A percentile compares a stretch with the other conserved stretches of the same genome.
These are phyloP conservation scores for Arbacia lixula DNA, from an alignment of 53 echinoderm and acorn worm genomes.

Conservation along the genomic window DNA sequence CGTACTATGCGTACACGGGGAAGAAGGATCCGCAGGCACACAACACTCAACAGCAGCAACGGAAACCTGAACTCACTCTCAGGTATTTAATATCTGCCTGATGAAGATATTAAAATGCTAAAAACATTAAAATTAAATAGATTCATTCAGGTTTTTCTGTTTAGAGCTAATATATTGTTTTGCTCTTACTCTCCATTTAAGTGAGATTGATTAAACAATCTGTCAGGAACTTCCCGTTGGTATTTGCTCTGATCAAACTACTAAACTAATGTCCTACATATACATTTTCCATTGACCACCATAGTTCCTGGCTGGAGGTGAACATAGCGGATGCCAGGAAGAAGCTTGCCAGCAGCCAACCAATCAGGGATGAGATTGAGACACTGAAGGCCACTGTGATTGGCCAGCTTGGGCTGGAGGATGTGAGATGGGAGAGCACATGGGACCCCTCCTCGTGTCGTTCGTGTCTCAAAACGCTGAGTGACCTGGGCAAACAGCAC, in stretches of 20 bases:
- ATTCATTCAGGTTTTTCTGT: too few relatives aligned
- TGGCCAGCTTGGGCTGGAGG: conserved; percentile 62
- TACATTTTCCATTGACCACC: neutral
- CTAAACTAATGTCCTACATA: too few relatives aligned
- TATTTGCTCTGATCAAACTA: too few relatives aligned
- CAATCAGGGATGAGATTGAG: conserved; percentile 75
- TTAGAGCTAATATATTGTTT: too few relatives aligned
- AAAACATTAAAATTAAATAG: too few relatives aligned
- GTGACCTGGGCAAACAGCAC: conserved; percentile 58
- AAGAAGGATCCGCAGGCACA: conserved; percentile 70
- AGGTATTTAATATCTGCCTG: conserved; percentile 85
- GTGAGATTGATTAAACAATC: too few relatives aligned
- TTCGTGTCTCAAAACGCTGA: conserved; percentile 70
- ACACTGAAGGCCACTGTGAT: conserved; percentile 59
- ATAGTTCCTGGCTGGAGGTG: conserved; percentile 77
- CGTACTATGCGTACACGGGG: conserved; percentile 87
- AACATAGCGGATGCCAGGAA: conserved; percentile 63
- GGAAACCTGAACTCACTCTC: conserved; percentile 73
- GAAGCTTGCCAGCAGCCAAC: conserved; percentile 69
- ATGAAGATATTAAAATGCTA: too few relatives aligned
- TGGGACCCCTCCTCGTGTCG: conserved; percentile 82
- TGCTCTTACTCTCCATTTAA: too few relatives aligned
- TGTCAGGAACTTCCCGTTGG: too few relatives aligned
- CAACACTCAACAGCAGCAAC: conserved; percentile 11
- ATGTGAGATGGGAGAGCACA: conserved; percentile 80